Base-by-base conservation (phyloP, 2,797 vertebrate species). In the Oreochromis grahami region DNA sequence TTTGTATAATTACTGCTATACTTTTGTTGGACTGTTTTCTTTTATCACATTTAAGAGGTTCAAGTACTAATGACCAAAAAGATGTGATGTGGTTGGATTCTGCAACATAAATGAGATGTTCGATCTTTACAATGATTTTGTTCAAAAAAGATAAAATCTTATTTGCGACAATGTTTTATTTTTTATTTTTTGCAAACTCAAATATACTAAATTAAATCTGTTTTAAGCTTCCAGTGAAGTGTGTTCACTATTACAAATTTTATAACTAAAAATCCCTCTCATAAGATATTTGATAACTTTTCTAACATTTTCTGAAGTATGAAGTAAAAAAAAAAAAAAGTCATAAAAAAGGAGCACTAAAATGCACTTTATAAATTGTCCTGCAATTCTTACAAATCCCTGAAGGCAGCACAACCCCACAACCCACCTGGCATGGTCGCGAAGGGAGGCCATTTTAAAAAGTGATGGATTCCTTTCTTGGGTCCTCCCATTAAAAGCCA, bases 391-490 rank as follows among this genome's bases (percentile, higher is more conserved):
- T 32, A 70, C 58, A 89, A 84, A 82, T 78, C 85, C 84, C 86
- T 72, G 63, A 63, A 82, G 84, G 83, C 43, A 63, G 70, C 77
- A 36, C 65, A 78, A n/a, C 84, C 86, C 90, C 77, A 36, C 65
- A 78, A n/a, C 84, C 86, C 90, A 79, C 79, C 76, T 89, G 84
- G 86, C 80, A 83, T 79, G 80, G 51, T 50, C 60, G 77, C 84
- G 87, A 77, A 84, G 91, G 90, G 89, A 94, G 86, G 86, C 88
- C 84, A 91, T 93, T 96, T 94, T 91, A 90, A 93, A 86, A 91
- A 83, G 90, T 96, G 95, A 96, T 95, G 88, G 90, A 97, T 96
- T 95, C 86, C 86, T 79, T 94, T 94, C 88, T 87, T 88, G 90
- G 85, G 90, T 95, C 82, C 88, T 91, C 90, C 92, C 93, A 95